These are phyloP conservation scores for Leptoclinus maculatus DNA, from an alignment of 2,797 vertebrate species.

Conservation along the genomic window DNA sequence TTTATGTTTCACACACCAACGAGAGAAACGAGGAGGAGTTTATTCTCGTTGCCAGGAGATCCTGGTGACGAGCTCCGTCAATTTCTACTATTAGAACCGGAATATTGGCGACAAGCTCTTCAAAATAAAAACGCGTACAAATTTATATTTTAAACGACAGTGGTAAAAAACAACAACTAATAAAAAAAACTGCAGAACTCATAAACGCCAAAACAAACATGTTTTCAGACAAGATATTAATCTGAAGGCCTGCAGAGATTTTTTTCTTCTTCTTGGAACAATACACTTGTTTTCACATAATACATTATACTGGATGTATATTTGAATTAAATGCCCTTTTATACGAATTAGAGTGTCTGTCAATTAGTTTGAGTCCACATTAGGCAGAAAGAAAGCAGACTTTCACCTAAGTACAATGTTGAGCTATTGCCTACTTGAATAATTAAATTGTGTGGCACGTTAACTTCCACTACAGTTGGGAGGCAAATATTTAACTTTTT, in stretches of 20 bases:
- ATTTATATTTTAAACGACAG: not conserved
- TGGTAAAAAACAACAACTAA: not conserved
- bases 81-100: not conserved
- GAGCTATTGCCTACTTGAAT: too few species aligned
- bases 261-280: not conserved
- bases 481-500: not conserved
- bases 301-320: not conserved
- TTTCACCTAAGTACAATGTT: not conserved
- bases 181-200: not conserved
- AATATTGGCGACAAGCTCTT: not conserved
- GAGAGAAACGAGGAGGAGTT: slow-evolving; percentile 34
- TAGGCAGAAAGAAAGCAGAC: too few species aligned
- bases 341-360: not conserved
- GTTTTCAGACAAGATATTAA: not conserved
- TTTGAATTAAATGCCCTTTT: too few species aligned
- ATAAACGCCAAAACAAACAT: not conserved
- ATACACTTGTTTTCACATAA: not conserved
- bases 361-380: not conserved
- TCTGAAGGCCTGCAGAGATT: not conserved
- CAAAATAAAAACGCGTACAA: slow-evolving; percentile 17
- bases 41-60: slow-evolving; percentile 53
- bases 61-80: not conserved
- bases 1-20: not conserved
- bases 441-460: too few species aligned
- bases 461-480: too few species aligned